These are phyloP conservation scores for Schizotus pectinicornis DNA, from an alignment of 2,888 invertebrate species.

Conservation along the genomic window DNA sequence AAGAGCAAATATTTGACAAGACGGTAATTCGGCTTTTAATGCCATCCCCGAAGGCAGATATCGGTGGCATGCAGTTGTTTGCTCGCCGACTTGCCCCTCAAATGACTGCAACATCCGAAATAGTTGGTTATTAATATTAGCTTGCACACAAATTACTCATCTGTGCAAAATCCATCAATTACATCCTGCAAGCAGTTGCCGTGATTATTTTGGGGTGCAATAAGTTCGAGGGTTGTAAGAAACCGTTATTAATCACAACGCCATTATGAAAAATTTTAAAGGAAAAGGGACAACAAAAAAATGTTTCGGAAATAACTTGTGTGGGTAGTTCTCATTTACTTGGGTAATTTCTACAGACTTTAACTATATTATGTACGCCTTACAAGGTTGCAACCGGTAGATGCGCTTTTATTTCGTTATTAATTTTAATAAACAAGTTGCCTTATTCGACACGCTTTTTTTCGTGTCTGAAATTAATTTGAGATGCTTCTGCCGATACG, in stretches of 20 bases:
- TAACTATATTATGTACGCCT: no score
- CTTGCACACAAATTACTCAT: constrained; percentile 39
- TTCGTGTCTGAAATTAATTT: constrained; percentile 17
- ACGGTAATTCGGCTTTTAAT: constrained; percentile 39
- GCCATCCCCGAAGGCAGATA: constrained; percentile 32
- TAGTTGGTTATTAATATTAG: constrained; percentile 35
- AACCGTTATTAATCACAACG: no score
- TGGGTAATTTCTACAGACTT: no score
- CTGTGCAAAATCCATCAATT: constrained; percentile 31
- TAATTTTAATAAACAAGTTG: constrained; percentile 26
- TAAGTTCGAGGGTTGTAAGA: constrained; percentile 2
- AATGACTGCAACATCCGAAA: constrained; percentile 31
- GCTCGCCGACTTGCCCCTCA: constrained; percentile 17
- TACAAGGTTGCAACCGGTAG: no score
- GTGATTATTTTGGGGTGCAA: constrained; percentile 20
- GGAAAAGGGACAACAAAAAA: no score
- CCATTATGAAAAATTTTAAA: no score
- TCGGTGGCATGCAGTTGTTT: constrained; percentile 29
- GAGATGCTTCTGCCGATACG: constrained; percentile 23
- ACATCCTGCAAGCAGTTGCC: constrained; percentile 17
- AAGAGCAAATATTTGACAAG: constrained; percentile 38
- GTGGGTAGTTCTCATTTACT: no score
- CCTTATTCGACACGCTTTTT: constrained; percentile 27
- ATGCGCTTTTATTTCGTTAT: constrained; percentile 14
- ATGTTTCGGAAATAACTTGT: no score